Evolutionary conservation across 1,140 invertebrate species (phyloP).

Genomic region (Drosophila kohkoa): DNA sequence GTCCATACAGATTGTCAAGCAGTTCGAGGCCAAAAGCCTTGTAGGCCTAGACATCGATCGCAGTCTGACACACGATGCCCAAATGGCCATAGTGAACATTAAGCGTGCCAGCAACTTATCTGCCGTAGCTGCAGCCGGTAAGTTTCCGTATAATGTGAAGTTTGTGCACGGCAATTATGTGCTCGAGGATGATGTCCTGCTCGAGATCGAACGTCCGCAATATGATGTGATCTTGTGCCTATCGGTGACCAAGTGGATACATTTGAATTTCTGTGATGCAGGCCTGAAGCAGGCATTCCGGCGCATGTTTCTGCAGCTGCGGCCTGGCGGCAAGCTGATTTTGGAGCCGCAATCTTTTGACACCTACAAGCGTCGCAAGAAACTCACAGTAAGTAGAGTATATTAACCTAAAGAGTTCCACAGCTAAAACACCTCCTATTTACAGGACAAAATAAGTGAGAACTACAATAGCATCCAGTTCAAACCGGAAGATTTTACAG

Average conservation of each 20-base stretch:
- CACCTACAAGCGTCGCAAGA: slow-evolving; percentile 95
- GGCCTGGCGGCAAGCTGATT: slow-evolving; percentile 95
- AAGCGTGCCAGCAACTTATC: slow-evolving; percentile 46
- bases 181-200: slow-evolving; percentile 91
- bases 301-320: slow-evolving; percentile 94
- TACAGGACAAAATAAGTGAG: slow-evolving; percentile 87
- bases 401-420: no score
- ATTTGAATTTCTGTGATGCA: slow-evolving; percentile 98
- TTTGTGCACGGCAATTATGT: slow-evolving; percentile 95
- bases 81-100: slow-evolving; percentile 37
- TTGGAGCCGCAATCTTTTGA: slow-evolving; percentile 97
- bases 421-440: neutral
- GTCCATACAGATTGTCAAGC: slow-evolving; percentile 93
- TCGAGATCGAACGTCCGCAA: slow-evolving; percentile 93
- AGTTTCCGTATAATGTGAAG: slow-evolving; percentile 70
- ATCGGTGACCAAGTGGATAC: slow-evolving; percentile 99
- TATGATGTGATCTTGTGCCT: slow-evolving; percentile 98
- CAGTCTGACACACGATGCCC: slow-evolving; percentile 89
- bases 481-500: slow-evolving; percentile 94
- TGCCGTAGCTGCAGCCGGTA: slow-evolving; percentile 4
- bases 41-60: slow-evolving; percentile 98
- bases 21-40: slow-evolving; percentile 92
- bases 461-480: slow-evolving; percentile 94
- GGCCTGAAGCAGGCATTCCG: slow-evolving; percentile 97
- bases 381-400: slow-evolving; percentile 87